These are phyloP conservation scores for Xenopus borealis DNA, from an alignment of 2,113 vertebrate species.

Conservation along the genomic window DNA sequence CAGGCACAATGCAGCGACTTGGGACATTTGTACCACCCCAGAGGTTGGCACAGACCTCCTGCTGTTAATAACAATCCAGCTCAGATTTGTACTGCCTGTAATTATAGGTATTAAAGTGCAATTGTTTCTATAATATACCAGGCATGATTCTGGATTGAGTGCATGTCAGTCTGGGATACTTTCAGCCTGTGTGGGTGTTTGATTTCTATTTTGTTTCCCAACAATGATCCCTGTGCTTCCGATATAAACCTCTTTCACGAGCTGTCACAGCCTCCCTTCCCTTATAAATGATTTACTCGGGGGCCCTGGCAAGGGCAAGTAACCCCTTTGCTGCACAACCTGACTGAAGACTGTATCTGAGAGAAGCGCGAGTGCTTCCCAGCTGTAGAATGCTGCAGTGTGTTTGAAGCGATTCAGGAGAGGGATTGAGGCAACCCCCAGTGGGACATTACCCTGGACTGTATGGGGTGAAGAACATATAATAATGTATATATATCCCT, in stretches of 20 bases:
- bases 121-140: too few species aligned
- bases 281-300: background rate
- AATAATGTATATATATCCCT: background rate
- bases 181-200: slow-evolving; percentile 2
- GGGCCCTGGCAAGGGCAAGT: background rate
- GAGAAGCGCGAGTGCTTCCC: background rate
- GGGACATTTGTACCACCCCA: too few species aligned
- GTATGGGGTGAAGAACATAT: background rate
- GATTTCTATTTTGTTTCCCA: background rate
- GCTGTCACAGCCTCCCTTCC: background rate
- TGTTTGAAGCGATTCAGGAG: background rate
- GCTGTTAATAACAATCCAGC: too few species aligned
- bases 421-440: too few species aligned
- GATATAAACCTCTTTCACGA: background rate
- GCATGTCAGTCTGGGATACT: background rate
- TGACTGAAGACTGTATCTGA: background rate
- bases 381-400: background rate
- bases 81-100: too few species aligned
- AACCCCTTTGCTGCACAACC: background rate
- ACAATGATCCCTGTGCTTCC: background rate
- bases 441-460: background rate
- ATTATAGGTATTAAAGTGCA: too few species aligned
- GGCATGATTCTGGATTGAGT: too few species aligned
- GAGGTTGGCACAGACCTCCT: too few species aligned
- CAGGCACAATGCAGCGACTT: too few species aligned